Evolutionary conservation across 1,140 invertebrate genomes (phyloP), one percentile per base, ranked within the genome.

Genomic region (Drosophila subobscura): DNA sequence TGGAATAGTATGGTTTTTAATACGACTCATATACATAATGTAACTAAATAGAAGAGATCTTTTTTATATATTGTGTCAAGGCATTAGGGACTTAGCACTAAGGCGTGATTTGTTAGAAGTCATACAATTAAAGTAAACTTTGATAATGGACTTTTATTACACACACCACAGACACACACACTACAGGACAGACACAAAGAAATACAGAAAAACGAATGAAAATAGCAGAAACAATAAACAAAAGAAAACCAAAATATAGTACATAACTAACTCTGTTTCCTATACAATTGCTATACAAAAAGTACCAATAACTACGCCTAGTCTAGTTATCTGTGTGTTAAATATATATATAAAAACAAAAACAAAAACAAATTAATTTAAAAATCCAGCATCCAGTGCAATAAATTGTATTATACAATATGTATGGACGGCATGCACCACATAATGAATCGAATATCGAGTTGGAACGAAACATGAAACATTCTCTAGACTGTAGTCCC

Each of bases 331-430:
- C 33, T 37, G 76, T 84, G 72, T 84, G 75, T 76, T 88, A 79
- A 64, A 78, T 75, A 78, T 70, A 73, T 76, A 79, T 76, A 80
- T 76, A 80, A 83, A n/a, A n/a, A n/a, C n/a, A n/a, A n/a, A n/a
- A 84, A 12, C 16, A 20, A 20, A 20, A 20, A 20, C 16, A 20
- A 37, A 37, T 37, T 75, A 76, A 86, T 76, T 85, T 74, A 86
- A 74, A 74, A 60, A 77, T 76, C 33, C 68, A 85, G 63, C 80
- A 72, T 10, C 59, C 77, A 86, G 81, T 64, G 71, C 70, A 74
- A 74, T 80, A 77, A 84, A 86, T 80, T 86, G 81, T 86, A 86
- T 78, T 75, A 78, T 86, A 86, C 88, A 79, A 79, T 77, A 72
- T 85, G 59, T 86, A 79, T 67, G 79, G 79, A 72, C 83, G 46